Conservation (phyloP, 1,140 invertebrate species). For the Leguminivora glycinivorella region DNA sequence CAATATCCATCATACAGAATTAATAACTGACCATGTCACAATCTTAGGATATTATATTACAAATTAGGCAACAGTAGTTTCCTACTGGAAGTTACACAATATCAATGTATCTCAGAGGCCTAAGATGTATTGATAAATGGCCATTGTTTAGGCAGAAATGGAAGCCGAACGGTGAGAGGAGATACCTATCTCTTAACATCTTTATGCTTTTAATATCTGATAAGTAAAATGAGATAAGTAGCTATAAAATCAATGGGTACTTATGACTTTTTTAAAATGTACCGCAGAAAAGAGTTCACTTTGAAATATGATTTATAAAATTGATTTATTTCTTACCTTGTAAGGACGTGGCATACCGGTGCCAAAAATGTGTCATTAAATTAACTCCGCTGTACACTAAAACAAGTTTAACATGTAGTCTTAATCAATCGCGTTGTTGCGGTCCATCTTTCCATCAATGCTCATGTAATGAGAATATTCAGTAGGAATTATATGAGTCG, state of each 20-base stretch:
- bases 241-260: background rate
- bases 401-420: too few species aligned
- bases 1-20: background rate
- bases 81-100: background rate
- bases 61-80: constrained; percentile 1
- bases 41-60: background rate
- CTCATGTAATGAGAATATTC: too few species aligned
- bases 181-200: constrained; percentile 6
- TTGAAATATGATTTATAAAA: background rate
- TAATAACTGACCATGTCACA: background rate
- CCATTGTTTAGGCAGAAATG: constrained; percentile 10
- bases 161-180: background rate
- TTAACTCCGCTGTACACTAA: too few species aligned
- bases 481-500: too few species aligned
- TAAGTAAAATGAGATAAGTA: background rate
- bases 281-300: background rate
- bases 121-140: constrained; percentile 6
- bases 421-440: too few species aligned
- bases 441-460: too few species aligned
- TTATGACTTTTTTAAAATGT: background rate
- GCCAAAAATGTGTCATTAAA: too few species aligned
- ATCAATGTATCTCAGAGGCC: constrained; percentile 11
- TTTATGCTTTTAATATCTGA: constrained; percentile 6
- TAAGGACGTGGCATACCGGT: too few species aligned
- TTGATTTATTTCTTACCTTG: too few species aligned